Percentiles rank a stretch among this genome's conserved stretches.
Conservation (phyloP, 2,888 invertebrate species). For the Venusia cambrica region DNA sequence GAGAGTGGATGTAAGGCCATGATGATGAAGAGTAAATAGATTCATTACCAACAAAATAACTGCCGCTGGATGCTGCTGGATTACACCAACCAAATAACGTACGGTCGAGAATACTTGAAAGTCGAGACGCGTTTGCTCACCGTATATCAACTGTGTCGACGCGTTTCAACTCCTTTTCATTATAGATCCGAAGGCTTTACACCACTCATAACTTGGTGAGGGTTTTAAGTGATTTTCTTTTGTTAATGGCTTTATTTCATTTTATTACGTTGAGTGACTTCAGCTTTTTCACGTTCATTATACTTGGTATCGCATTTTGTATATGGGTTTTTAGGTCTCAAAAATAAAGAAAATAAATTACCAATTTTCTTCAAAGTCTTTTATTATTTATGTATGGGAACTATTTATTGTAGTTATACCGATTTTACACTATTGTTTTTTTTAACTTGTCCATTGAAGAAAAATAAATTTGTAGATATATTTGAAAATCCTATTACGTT, state of each 20-base stretch:
- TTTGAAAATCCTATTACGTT: no score
- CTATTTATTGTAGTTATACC: no score
- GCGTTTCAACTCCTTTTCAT: slow-evolving; percentile 49
- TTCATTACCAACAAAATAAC: no score
- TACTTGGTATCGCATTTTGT: slow-evolving; percentile 9
- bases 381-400: no score
- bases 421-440: no score
- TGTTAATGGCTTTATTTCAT: slow-evolving; percentile 26
- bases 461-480: no score
- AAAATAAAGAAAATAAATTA: no score
- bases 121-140: slow-evolving; percentile 71
- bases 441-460: no score
- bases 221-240: slow-evolving; percentile 28
- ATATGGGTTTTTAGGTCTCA: slow-evolving; percentile 5
- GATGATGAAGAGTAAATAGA: no score
- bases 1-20: no score
- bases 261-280: slow-evolving; percentile 6
- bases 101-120: slow-evolving; percentile 66
- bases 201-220: slow-evolving; percentile 27
- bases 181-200: slow-evolving; percentile 24
- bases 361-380: no score
- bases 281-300: background rate
- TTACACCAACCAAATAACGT: slow-evolving; percentile 39
- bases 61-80: slow-evolving; percentile 10
- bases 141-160: slow-evolving; percentile 76